Conservation (phyloP, 2,797 vertebrate genomes). For the Hydrolagus colliei region DNA sequence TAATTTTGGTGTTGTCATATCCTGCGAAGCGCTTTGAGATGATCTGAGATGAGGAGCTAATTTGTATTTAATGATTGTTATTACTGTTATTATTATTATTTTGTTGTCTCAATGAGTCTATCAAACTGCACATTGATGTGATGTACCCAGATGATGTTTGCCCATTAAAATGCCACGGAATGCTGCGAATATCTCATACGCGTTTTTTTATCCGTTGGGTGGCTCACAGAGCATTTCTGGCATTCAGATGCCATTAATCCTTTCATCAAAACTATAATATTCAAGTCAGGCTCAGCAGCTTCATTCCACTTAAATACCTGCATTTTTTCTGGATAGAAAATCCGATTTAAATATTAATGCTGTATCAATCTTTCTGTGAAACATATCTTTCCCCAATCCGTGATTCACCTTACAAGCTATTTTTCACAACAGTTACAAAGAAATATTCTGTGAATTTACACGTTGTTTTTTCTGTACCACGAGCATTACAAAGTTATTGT, state of each 20-base stretch:
- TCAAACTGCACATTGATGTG: no score
- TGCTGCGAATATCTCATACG: not conserved
- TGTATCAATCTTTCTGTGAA: not conserved
- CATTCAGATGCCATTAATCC: not conserved
- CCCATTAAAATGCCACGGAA: not conserved
- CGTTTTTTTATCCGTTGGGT: not conserved
- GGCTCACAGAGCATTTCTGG: not conserved
- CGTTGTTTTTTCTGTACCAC: not conserved
- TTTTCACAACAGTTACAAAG: no score
- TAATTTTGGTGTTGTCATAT: no score
- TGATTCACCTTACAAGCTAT: not conserved
- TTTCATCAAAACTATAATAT: not conserved
- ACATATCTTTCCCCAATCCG: not conserved
- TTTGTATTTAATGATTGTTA: no score
- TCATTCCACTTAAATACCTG: not conserved
- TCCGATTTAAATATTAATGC: not conserved
- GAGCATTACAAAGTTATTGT: not conserved
- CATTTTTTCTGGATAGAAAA: not conserved
- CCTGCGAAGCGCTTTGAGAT: no score
- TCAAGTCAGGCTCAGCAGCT: not conserved
- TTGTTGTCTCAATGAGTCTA: no score
- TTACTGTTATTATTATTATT: no score
- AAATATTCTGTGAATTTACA: not conserved
- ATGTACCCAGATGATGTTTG: no score
- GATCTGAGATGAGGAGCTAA: no score